These are phyloP conservation scores for Neopipo cinnamomea DNA, from an alignment of 2,113 vertebrate genomes.

Conservation along the genomic window DNA sequence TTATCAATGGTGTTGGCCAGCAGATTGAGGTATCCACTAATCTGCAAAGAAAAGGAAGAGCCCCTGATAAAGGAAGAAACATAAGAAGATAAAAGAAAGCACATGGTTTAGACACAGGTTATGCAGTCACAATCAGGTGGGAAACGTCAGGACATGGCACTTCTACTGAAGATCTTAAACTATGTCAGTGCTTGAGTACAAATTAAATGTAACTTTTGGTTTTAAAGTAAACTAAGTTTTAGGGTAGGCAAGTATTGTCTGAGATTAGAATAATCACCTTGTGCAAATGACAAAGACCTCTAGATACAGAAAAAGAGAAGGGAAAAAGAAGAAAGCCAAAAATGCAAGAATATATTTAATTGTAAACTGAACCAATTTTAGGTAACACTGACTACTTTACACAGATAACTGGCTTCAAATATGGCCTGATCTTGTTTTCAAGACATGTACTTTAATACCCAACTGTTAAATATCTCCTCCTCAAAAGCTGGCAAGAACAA, in stretches of 20 bases:
- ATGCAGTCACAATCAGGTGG: neutral
- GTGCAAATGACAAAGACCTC: neutral
- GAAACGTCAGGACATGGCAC: neutral
- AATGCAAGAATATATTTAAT: neutral
- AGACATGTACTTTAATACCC: neutral
- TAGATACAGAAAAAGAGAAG: neutral
- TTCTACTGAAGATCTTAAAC: neutral
- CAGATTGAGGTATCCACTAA: conserved; percentile 95
- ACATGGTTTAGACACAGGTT: neutral
- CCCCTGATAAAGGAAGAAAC: neutral
- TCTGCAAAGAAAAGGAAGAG: conserved; percentile 74
- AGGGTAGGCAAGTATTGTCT: neutral
- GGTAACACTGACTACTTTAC: neutral
- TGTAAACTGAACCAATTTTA: neutral
- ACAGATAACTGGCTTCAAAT: neutral
- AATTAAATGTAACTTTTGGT: neutral
- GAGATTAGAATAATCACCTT: neutral
- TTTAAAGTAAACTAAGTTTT: neutral
- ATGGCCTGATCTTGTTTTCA: neutral
- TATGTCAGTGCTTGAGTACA: neutral
- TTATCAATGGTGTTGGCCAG: conserved; percentile 98
- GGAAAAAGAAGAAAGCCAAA: neutral
- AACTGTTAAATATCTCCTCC: neutral
- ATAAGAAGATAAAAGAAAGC: neutral
- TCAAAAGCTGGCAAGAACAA: conserved; percentile 29